Percentiles rank a stretch among this genome's conserved stretches.
These are phyloP conservation scores for Cyaniris semiargus DNA, from an alignment of 2,888 invertebrate species.

Conservation along the genomic window DNA sequence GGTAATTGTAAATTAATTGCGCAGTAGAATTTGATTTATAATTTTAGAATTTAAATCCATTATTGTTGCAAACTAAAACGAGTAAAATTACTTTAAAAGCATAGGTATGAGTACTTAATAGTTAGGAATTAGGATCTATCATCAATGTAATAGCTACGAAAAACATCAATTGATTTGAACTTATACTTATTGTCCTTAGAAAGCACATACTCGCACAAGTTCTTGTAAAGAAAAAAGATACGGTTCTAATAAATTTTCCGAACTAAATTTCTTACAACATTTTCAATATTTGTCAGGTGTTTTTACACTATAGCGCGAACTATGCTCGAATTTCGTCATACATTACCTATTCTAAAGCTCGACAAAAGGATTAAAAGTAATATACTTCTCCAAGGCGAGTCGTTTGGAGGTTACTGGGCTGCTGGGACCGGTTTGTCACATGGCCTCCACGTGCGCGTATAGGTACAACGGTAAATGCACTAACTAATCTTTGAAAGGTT, in stretches of 20 bases:
- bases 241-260: background rate
- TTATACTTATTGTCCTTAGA: too few species aligned
- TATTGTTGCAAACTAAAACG: too few species aligned
- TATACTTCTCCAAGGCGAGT: conserved; percentile 65
- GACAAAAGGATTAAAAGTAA: conserved; percentile 58
- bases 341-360: conserved; percentile 44
- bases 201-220: too few species aligned
- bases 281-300: too few species aligned
- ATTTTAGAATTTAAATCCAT: background rate
- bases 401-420: conserved; percentile 80
- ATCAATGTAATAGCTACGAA: too few species aligned
- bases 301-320: background rate
- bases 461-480: conserved; percentile 32
- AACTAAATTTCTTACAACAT: too few species aligned
- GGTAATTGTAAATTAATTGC: conserved; percentile 35
- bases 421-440: conserved; percentile 76
- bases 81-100: too few species aligned
- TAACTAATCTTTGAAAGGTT: background rate
- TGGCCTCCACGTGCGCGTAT: conserved; percentile 76
- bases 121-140: too few species aligned
- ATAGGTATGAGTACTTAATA: too few species aligned
- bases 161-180: too few species aligned
- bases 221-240: too few species aligned
- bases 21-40: conserved; percentile 34
- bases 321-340: conserved; percentile 41